phyloP scores from a whole-genome alignment of 2,113 vertebrate species.

The Sminthopsis crassicaudata region DNA sequence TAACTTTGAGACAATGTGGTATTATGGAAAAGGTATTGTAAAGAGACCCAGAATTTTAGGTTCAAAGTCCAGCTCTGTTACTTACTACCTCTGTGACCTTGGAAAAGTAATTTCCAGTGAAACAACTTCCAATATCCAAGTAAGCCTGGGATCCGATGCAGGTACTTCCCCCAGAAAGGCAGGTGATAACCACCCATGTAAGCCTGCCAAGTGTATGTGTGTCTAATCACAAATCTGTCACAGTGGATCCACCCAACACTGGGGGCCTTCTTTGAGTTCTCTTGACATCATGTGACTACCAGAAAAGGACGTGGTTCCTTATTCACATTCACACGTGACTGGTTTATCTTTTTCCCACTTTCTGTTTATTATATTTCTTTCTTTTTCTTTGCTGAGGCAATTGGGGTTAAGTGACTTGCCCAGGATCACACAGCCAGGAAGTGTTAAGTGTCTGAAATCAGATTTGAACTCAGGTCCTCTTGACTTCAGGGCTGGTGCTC shows the following conservation, averaged over 20 bases:
- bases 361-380: too few relatives aligned
- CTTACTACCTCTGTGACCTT: background rate
- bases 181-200: background rate
- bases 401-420: too few relatives aligned
- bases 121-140: background rate
- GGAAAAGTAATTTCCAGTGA: background rate
- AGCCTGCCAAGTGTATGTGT: background rate
- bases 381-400: too few relatives aligned
- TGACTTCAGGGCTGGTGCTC: too few relatives aligned
- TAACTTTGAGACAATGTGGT: background rate
- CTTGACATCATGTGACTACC: too few relatives aligned
- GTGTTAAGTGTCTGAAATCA: too few relatives aligned
- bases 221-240: background rate
- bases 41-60: background rate
- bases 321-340: background rate
- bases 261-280: background rate
- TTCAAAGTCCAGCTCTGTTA: background rate
- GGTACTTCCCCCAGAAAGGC: background rate
- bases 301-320: background rate
- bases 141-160: background rate
- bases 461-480: too few relatives aligned
- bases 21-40: background rate
- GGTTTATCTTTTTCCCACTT: too few relatives aligned
- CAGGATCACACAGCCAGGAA: too few relatives aligned
- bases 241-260: background rate